Percentiles rank a stretch among this genome's conserved stretches.
Evolutionary conservation across 2,113 vertebrate genomes (phyloP).

Genomic region (Bambusicola thoracicus): DNA sequence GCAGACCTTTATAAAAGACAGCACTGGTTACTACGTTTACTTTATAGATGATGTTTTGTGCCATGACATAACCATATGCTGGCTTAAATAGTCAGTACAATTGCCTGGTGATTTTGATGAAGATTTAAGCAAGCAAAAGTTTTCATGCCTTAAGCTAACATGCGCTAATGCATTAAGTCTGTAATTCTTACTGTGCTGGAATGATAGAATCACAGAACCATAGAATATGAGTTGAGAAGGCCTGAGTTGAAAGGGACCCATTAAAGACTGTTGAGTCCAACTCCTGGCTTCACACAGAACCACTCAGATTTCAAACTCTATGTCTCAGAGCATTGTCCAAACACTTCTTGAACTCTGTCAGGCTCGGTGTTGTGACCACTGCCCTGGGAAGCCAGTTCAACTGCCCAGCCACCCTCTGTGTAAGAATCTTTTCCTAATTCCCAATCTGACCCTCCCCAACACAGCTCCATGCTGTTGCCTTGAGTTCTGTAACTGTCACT

Average conservation of each 20-base stretch:
- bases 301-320: background rate
- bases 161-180: background rate
- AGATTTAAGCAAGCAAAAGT: slow-evolving; percentile 36
- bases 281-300: no score
- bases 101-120: background rate
- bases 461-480: background rate
- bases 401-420: no score
- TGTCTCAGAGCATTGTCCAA: background rate
- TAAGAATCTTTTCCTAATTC: background rate
- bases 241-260: background rate
- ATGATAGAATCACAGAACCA: background rate
- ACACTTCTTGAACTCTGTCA: background rate
- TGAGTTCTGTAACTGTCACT: background rate
- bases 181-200: background rate
- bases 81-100: slow-evolving; percentile 1
- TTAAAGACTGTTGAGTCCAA: background rate
- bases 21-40: background rate
- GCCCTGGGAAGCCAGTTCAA: background rate
- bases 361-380: background rate
- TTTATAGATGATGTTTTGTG: background rate
- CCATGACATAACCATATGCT: background rate
- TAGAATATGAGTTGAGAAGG: background rate
- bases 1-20: background rate
- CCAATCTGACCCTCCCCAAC: background rate
- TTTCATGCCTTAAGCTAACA: background rate